These are phyloP conservation scores for Emydoidea blandingii DNA, from an alignment of 2,797 vertebrate species.

Conservation along the genomic window DNA sequence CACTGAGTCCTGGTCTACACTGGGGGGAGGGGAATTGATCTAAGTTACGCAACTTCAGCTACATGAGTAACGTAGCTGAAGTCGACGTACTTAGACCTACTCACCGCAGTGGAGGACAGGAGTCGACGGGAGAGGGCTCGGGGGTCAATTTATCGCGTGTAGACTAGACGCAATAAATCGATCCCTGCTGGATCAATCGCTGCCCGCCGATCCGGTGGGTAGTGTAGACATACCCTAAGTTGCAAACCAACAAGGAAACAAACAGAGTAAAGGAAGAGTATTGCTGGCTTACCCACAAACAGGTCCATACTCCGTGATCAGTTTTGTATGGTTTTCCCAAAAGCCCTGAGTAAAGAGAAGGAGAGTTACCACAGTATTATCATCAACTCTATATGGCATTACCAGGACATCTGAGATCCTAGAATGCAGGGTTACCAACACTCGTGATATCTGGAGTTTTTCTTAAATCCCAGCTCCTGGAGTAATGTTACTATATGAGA, in stretches of 20 bases:
- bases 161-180: too few relatives aligned
- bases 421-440: neutral
- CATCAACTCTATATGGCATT: neutral
- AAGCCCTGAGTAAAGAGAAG: slow-evolving; percentile 85
- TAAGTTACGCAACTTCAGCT: too few relatives aligned
- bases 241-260: neutral
- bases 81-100: too few relatives aligned
- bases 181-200: too few relatives aligned
- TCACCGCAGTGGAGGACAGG: too few relatives aligned
- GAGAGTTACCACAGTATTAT: slow-evolving; percentile 26
- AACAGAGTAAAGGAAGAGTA: neutral
- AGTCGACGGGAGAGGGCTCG: too few relatives aligned
- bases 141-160: too few relatives aligned
- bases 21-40: too few relatives aligned
- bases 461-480: neutral
- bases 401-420: neutral
- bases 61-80: too few relatives aligned
- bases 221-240: neutral
- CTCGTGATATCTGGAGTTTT: neutral
- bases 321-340: slow-evolving; percentile 84
- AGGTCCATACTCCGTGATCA: slow-evolving; percentile 88
- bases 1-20: too few relatives aligned
- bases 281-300: slow-evolving; percentile 90
- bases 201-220: too few relatives aligned
- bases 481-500: neutral